A percentile compares a stretch with the other conserved stretches of the same genome.
These are phyloP conservation scores for Magallana angulata DNA, from an alignment of 1,140 invertebrate species.

Conservation along the genomic window DNA sequence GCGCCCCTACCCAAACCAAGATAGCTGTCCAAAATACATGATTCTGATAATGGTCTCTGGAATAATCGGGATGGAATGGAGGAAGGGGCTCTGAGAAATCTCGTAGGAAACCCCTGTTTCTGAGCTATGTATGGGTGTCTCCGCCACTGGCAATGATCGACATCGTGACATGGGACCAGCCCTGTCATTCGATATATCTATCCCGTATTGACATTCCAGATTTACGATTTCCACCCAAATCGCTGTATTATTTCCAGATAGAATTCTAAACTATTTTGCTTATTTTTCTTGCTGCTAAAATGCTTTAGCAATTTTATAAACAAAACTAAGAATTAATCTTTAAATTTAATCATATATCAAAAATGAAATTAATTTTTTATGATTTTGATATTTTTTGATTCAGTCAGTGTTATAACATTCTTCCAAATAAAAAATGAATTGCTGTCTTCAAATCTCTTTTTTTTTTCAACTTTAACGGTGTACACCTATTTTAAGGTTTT, in stretches of 20 bases:
- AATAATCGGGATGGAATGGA: background rate
- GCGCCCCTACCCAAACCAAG: conserved; percentile 20
- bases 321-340: too few species aligned
- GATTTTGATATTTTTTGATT: too few species aligned
- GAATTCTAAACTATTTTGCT: background rate
- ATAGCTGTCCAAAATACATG: background rate
- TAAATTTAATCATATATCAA: too few species aligned
- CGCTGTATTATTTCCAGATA: background rate
- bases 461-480: too few species aligned
- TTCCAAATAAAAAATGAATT: too few species aligned
- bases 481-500: too few species aligned
- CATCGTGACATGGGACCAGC: background rate
- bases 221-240: background rate
- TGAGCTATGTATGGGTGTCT: background rate
- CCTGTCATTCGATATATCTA: background rate
- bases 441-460: too few species aligned
- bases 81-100: background rate
- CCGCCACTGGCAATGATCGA: background rate
- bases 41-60: background rate
- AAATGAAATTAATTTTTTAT: too few species aligned
- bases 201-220: conserved; percentile 5
- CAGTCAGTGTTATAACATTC: too few species aligned
- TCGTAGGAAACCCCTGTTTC: background rate
- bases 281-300: background rate
- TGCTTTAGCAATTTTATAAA: too few species aligned